Conservation (phyloP, 1,140 invertebrate species). For the Oryctes rhinoceros region DNA sequence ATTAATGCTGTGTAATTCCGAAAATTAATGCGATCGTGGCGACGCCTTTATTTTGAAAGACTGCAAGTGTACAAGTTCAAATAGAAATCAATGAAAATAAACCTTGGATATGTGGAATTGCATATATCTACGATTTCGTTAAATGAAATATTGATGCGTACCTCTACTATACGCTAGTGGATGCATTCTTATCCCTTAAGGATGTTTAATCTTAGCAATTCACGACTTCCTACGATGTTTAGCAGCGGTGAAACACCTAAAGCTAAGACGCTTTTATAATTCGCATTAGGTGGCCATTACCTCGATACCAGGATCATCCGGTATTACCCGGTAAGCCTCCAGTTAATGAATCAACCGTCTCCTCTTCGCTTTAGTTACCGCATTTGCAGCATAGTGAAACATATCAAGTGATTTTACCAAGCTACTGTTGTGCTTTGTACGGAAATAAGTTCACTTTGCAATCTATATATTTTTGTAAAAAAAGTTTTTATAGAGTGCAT, state of each 20-base stretch:
- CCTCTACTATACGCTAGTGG: neutral
- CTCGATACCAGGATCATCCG: slow-evolving; percentile 52
- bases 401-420: slow-evolving; percentile 2
- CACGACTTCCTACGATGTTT: slow-evolving; percentile 38
- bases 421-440: neutral
- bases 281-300: slow-evolving; percentile 54
- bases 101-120: too few species aligned
- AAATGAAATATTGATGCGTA: too few species aligned
- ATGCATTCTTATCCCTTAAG: neutral
- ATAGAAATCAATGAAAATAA: too few species aligned
- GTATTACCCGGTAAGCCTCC: slow-evolving; percentile 51
- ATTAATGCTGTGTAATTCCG: neutral
- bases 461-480: too few species aligned
- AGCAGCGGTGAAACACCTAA: slow-evolving; percentile 25
- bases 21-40: too few species aligned
- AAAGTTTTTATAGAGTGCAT: too few species aligned
- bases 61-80: too few species aligned
- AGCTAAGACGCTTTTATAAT: slow-evolving; percentile 46
- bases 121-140: too few species aligned
- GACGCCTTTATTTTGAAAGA: too few species aligned
- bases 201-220: slow-evolving; percentile 20
- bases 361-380: slow-evolving; percentile 14
- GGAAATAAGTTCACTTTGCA: neutral
- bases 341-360: slow-evolving; percentile 53
- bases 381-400: neutral